These are phyloP conservation scores for Macrophya alboannulata DNA, from an alignment of 2,888 invertebrate species.

Conservation along the genomic window DNA sequence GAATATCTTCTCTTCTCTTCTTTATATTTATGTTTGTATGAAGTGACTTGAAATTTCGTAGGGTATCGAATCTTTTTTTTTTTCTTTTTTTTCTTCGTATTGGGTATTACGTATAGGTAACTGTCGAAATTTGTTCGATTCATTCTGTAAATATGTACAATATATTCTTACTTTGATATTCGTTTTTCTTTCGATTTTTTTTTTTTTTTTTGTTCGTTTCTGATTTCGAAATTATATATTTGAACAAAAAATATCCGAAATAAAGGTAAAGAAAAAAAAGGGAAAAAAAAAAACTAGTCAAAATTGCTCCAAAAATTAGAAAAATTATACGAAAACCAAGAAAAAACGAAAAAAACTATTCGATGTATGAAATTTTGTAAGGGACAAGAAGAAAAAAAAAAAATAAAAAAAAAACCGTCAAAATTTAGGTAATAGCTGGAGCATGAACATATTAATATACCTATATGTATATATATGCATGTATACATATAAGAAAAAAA, in stretches of 20 bases:
- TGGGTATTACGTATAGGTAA: no score
- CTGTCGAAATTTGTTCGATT: no score
- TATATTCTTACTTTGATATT: no score
- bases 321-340: neutral
- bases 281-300: neutral
- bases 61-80: no score
- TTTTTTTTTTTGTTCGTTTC: neutral
- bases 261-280: neutral
- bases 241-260: neutral
- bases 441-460: no score
- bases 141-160: no score
- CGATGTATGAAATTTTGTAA: neutral
- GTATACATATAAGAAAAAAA: neutral
- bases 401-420: neutral
- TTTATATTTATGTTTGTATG: neutral
- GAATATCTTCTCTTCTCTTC: slow-evolving; percentile 16
- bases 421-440: no score
- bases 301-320: neutral
- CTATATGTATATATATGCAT: neutral
- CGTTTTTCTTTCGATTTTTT: no score
- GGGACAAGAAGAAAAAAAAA: neutral
- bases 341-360: neutral
- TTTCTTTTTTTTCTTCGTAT: no score
- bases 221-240: no score
- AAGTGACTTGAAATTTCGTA: no score